Conservation (phyloP, 2,888 invertebrate genomes). For the Drosophila koepferae region DNA sequence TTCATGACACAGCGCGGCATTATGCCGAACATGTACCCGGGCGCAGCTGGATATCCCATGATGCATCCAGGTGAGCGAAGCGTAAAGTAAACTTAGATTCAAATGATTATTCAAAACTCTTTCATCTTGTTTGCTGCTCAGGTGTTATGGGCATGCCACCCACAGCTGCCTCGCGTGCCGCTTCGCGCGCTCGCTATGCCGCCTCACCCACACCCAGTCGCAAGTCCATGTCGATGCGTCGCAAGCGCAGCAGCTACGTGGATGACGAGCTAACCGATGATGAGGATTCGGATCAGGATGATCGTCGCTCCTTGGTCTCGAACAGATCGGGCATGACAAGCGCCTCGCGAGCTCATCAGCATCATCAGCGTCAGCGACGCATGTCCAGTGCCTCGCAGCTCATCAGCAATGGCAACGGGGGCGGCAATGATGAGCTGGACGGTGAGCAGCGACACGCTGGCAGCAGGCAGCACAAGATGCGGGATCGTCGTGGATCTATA, state of each 20-base stretch:
- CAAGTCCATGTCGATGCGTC: constrained; percentile 88
- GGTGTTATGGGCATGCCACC: constrained; percentile 83
- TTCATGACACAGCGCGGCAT: constrained; percentile 83
- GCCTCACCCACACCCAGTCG: constrained; percentile 90
- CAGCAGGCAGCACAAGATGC: constrained; percentile 62
- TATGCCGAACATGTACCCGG: constrained; percentile 83
- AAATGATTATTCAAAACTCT: no score
- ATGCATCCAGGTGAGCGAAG: constrained; percentile 84
- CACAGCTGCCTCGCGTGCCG: constrained; percentile 85
- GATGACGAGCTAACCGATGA: constrained; percentile 87
- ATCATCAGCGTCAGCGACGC: constrained; percentile 72
- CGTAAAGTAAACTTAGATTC: no score
- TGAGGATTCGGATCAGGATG: constrained; percentile 88
- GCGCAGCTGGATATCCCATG: constrained; percentile 84
- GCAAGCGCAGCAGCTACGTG: constrained; percentile 85
- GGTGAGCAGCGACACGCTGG: constrained; percentile 51
- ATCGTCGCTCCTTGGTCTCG: constrained; percentile 83
- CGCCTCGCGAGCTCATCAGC: constrained; percentile 65
- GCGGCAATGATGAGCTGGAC: constrained; percentile 71
- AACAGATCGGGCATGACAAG: constrained; percentile 82
- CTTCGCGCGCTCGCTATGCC: constrained; percentile 88
- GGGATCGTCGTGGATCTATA: constrained; percentile 77
- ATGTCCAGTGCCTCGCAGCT: constrained; percentile 83
- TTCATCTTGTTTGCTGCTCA: constrained; percentile 14
- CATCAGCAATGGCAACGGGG: constrained; percentile 55